These are phyloP conservation scores for Diadema setosum DNA, from an alignment of 35 echinoderm and acorn worm species.

Conservation along the genomic window DNA sequence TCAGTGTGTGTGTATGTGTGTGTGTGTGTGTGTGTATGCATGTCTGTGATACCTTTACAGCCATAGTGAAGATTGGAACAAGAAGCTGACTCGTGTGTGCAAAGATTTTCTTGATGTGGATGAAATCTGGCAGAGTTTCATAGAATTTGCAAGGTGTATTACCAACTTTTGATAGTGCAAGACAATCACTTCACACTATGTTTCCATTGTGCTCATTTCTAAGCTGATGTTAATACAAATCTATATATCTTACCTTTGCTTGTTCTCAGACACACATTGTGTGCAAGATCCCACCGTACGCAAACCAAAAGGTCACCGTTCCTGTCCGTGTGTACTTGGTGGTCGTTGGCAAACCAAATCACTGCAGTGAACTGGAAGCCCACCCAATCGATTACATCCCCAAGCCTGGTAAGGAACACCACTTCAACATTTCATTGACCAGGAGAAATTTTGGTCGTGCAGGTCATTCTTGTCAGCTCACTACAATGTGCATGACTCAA, in stretches of 20 bases:
- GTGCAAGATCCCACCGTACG: slow-evolving; percentile 83
- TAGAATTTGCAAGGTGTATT: no score
- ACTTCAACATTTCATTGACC: slow-evolving; percentile 26
- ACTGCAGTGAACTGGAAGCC: slow-evolving; percentile 84
- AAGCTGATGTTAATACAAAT: not conserved
- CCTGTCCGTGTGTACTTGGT: slow-evolving; percentile 70
- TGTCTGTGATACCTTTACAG: no score
- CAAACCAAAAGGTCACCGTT: slow-evolving; percentile 30
- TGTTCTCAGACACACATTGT: slow-evolving; percentile 88
- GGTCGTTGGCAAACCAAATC: slow-evolving; percentile 68
- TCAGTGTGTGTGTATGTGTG: not conserved
- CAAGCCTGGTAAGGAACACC: slow-evolving; percentile 66
- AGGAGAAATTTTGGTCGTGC: not conserved
- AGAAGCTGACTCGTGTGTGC: no score
- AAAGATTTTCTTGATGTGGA: no score
- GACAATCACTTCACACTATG: no score
- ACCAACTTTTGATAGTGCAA: no score
- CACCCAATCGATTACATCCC: slow-evolving; percentile 92
- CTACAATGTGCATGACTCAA: not conserved
- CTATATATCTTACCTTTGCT: not conserved
- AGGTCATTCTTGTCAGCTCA: slow-evolving; percentile 18
- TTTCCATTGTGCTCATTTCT: no score
- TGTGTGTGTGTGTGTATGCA: not conserved
- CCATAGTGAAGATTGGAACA: no score
- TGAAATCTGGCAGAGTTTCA: no score